Conservation (phyloP, 2,113 vertebrate species). For the Chamaea fasciata region DNA sequence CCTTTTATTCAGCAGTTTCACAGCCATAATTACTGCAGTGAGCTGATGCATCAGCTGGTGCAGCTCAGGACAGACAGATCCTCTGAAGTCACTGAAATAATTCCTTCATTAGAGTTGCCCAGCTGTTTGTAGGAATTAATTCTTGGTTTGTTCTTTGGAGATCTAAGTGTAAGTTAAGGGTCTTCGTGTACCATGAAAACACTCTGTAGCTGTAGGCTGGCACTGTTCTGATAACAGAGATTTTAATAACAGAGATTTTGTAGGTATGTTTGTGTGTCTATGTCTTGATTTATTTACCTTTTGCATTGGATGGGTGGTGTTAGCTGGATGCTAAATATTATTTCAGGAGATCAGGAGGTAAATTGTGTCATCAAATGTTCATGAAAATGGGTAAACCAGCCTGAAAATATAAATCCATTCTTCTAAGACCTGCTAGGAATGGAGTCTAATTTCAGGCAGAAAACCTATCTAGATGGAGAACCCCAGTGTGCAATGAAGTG, state of each 20-base stretch:
- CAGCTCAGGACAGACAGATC: not conserved
- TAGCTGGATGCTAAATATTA: not conserved
- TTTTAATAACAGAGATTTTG: not conserved
- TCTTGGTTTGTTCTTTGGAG: not conserved
- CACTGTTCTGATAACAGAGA: not conserved
- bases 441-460: not conserved
- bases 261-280: not conserved
- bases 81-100: not conserved
- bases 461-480: not conserved
- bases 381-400: not conserved
- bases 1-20: not conserved
- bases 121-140: not conserved
- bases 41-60: not conserved
- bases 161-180: not conserved
- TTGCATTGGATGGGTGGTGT: not conserved
- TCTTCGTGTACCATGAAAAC: not conserved
- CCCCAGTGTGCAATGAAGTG: not conserved
- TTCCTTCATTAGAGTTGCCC: not conserved
- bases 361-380: not conserved
- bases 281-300: not conserved
- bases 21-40: not conserved
- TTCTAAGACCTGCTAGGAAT: not conserved
- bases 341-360: not conserved
- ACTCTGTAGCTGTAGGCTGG: not conserved
- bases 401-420: not conserved